phyloP scores from a whole-genome alignment of 2,888 invertebrate species.

The Athetis lepigone region DNA sequence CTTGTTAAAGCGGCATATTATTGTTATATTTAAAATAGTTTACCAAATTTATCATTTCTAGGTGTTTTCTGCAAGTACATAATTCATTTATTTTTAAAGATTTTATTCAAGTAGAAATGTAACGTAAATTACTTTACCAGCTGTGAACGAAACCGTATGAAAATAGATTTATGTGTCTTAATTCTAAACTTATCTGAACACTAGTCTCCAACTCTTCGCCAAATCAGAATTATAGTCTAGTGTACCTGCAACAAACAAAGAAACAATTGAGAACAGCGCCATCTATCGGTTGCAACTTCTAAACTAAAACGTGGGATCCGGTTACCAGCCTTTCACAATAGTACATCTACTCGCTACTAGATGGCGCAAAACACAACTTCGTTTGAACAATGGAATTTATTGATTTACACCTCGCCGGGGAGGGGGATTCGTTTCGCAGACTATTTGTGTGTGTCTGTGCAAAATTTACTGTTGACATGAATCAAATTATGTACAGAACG shows the following conservation, averaged over 20 bases:
- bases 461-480: slow-evolving; percentile 59
- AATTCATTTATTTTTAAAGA: no score
- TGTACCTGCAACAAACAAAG: slow-evolving; percentile 63
- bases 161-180: neutral
- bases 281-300: slow-evolving; percentile 43
- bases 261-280: slow-evolving; percentile 53
- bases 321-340: slow-evolving; percentile 26
- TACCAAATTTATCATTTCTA: no score
- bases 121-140: neutral
- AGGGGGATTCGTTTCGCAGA: slow-evolving; percentile 34
- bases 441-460: slow-evolving; percentile 52
- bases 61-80: no score
- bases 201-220: neutral
- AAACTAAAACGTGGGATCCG: slow-evolving; percentile 39
- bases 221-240: neutral
- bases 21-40: no score
- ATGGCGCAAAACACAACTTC: slow-evolving; percentile 55
- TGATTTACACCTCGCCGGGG: slow-evolving; percentile 48
- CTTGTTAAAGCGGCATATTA: no score
- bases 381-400: slow-evolving; percentile 49
- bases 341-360: slow-evolving; percentile 47
- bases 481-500: slow-evolving; percentile 56
- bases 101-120: neutral
- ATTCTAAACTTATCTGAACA: slow-evolving; percentile 14
- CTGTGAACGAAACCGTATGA: neutral